A percentile compares a stretch with the other conserved stretches of the same genome.
Conservation (phyloP, 2,113 vertebrate species). For the Hymenochirus boettgeri region DNA sequence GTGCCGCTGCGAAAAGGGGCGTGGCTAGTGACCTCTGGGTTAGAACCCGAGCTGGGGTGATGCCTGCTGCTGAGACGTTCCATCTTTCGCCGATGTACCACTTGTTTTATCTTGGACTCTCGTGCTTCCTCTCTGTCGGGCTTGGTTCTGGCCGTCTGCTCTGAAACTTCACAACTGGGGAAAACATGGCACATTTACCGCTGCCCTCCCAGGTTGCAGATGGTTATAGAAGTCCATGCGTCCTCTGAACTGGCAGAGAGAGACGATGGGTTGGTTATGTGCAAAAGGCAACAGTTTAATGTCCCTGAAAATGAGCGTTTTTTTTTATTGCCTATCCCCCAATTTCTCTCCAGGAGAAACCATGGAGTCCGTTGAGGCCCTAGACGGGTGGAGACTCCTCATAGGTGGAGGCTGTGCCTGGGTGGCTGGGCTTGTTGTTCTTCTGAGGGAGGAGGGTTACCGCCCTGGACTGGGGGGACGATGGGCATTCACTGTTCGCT, state of each 20-base stretch:
- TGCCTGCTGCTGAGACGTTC: slow-evolving; percentile 51
- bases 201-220: slow-evolving; percentile 62
- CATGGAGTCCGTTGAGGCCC: slow-evolving; percentile 70
- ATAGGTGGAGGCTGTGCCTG: not conserved
- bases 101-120: slow-evolving; percentile 24
- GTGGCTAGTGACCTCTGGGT: slow-evolving; percentile 52
- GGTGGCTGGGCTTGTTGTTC: slow-evolving; percentile 50
- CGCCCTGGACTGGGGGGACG: slow-evolving; percentile 48
- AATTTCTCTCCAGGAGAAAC: slow-evolving; percentile 59
- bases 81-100: slow-evolving; percentile 43
- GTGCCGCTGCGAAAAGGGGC: slow-evolving; percentile 75
- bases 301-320: slow-evolving; percentile 92
- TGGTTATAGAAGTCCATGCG: slow-evolving; percentile 69
- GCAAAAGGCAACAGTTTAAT: slow-evolving; percentile 74
- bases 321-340: slow-evolving; percentile 77
- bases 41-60: slow-evolving; percentile 45
- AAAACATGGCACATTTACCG: slow-evolving; percentile 85
- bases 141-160: slow-evolving; percentile 80
- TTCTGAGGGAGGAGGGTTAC: slow-evolving; percentile 45
- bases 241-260: slow-evolving; percentile 54
- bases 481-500: too few species aligned
- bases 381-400: slow-evolving; percentile 68
- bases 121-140: slow-evolving; percentile 71
- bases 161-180: slow-evolving; percentile 83
- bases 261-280: slow-evolving; percentile 44